A percentile compares a stretch with the other conserved stretches of the same genome.
These are phyloP conservation scores for Myiozetetes cayanensis DNA, from an alignment of 2,113 vertebrate genomes.

Conservation along the genomic window DNA sequence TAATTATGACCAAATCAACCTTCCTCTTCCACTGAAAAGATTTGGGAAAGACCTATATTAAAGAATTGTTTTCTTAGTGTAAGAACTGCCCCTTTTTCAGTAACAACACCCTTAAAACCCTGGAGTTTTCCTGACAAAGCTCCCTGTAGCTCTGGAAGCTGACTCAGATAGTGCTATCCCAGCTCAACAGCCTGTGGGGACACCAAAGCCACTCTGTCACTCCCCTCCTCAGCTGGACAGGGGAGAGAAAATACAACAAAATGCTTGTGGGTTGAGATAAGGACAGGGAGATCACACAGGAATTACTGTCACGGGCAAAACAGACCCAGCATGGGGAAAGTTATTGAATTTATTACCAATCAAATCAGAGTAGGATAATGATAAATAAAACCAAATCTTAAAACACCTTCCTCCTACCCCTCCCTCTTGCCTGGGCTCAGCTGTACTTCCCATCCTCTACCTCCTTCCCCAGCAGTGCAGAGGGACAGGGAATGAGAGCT, in stretches of 20 bases:
- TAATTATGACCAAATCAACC: background rate
- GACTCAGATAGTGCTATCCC: background rate
- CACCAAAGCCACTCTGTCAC: background rate
- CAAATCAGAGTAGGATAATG: background rate
- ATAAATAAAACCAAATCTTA: background rate
- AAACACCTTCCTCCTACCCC: background rate
- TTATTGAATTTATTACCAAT: background rate
- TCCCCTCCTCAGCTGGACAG: background rate
- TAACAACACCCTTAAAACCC: background rate
- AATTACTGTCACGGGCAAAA: background rate
- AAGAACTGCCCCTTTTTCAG: background rate
- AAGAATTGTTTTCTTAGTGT: background rate
- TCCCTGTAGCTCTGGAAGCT: background rate
- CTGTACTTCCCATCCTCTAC: accelerated
- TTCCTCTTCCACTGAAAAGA: background rate
- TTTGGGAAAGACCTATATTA: background rate
- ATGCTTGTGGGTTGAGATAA: accelerated
- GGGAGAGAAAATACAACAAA: background rate
- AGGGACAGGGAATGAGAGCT: background rate
- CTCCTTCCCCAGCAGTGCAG: background rate
- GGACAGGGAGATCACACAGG: background rate
- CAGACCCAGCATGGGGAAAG: background rate
- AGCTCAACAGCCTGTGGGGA: background rate
- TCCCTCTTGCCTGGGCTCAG: background rate
- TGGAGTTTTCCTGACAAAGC: background rate